Base-by-base conservation (phyloP, 2,113 vertebrate species). In the Plestiodon gilberti region DNA sequence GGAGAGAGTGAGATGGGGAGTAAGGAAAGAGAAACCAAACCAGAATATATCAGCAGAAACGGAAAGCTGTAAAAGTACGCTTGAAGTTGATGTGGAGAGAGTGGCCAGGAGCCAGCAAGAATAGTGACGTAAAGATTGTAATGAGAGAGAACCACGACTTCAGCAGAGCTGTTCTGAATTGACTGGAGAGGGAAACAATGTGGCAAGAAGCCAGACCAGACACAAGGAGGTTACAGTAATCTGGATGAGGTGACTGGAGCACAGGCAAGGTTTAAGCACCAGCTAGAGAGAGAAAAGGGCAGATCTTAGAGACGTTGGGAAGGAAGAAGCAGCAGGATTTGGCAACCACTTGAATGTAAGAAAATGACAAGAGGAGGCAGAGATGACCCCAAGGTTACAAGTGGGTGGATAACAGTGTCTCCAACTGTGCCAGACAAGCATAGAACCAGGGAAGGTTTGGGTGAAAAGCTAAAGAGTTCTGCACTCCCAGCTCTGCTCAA, bases 401-500 rank as follows among this genome's bases (percentile, higher is more conserved):
- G 67, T 73, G 30, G 67, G 59, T 69, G 35, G 83, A 70, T 69
- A 85, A 85, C 33, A 78, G 64, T 52, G 73, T 86, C 38, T 74
- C 84, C 65, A 86, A 43, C 84, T 86, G 84, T 80, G 85, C 57
- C 69, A 52, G 78, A 78, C 57, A 81, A 74, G 78, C 25, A n/a
- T 30, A 81, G 4, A 55, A 80, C 30, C 18, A 73, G 78, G 40
- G 55, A 80, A 78, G 62, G 6, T 85, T 69, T 85, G 48, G 48
- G 38, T 43, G 38, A 55, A 73, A 78, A 73, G 67, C 40, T 61
- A 30, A 74, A 83, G 69, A 74, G 82, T 52, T 57, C 82, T 43
- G 70, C 11, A 38, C 30, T 86, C 65, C 43, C 30, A n/a, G 17
- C 59, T 86, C 55, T 71, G 77, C 65, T 71, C 70, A 79, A 40